Evolutionary conservation across 1,140 invertebrate species (phyloP).

Genomic region (Yoshiicerus persimilis): DNA sequence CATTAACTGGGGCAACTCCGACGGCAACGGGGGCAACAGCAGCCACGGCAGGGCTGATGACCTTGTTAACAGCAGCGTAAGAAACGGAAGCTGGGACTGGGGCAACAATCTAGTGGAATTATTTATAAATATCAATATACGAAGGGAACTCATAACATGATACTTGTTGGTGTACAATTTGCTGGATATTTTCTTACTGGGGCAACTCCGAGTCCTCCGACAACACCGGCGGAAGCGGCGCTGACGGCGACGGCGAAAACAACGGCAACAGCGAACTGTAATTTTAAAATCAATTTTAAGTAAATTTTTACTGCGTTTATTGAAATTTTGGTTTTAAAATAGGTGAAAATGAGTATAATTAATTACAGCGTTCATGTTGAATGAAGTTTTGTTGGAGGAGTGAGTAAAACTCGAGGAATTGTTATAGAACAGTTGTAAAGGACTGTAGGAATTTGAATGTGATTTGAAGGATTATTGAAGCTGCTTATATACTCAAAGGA

Average conservation of each 20-base stretch:
- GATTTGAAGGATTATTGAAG: neutral
- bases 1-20: neutral
- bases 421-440: neutral
- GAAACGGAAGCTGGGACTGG: neutral
- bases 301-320: neutral
- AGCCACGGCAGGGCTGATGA: neutral
- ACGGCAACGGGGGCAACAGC: neutral
- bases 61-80: neutral
- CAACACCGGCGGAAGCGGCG: neutral
- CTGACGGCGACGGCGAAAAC: neutral
- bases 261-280: neutral
- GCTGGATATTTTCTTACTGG: neutral
- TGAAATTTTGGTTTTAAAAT: neutral
- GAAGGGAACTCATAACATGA: too few relatives aligned
- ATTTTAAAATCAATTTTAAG: neutral
- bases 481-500: neutral
- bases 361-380: neutral
- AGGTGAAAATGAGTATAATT: neutral
- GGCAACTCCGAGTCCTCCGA: neutral
- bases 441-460: neutral
- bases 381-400: neutral
- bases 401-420: neutral
- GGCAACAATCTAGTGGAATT: neutral
- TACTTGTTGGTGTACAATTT: too few relatives aligned
- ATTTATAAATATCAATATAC: neutral